A percentile compares a stretch with the other conserved stretches of the same genome.
Evolutionary conservation across 2,113 vertebrate species (phyloP).

Genomic region (Eidolon helvum): DNA sequence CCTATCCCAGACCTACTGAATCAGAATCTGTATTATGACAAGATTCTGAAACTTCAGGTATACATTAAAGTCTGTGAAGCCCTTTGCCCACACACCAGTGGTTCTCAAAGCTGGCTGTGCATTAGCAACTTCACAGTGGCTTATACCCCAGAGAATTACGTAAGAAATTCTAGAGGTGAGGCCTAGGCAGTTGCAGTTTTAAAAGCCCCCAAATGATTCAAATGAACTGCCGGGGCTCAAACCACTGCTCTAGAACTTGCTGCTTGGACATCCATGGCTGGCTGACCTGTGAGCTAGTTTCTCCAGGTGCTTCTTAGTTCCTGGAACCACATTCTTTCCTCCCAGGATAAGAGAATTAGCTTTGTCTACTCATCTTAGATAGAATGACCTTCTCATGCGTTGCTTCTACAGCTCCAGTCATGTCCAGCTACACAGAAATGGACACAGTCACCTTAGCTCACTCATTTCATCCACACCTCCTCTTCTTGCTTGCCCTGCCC

Average conservation of each 20-base stretch:
- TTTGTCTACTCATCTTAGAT: background rate
- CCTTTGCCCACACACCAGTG: background rate
- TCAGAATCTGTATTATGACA: background rate
- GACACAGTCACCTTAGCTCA: background rate
- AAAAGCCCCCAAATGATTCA: background rate
- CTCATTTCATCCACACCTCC: background rate
- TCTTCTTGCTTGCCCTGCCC: background rate
- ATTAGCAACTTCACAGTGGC: background rate
- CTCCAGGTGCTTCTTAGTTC: background rate
- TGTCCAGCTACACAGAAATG: background rate
- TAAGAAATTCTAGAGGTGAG: background rate
- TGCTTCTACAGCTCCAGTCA: background rate
- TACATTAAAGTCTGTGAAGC: background rate
- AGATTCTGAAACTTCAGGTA: background rate
- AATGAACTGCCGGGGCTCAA: background rate
- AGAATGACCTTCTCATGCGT: background rate
- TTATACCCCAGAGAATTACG: background rate
- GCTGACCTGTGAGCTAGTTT: background rate
- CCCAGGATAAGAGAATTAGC: background rate
- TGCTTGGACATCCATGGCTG: background rate
- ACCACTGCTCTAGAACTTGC: background rate
- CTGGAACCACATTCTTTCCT: background rate
- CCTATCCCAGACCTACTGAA: background rate
- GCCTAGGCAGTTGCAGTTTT: background rate
- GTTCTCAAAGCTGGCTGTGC: background rate